Base-by-base conservation (phyloP, 2,113 vertebrate genomes). In the Gadus chalcogrammus region DNA sequence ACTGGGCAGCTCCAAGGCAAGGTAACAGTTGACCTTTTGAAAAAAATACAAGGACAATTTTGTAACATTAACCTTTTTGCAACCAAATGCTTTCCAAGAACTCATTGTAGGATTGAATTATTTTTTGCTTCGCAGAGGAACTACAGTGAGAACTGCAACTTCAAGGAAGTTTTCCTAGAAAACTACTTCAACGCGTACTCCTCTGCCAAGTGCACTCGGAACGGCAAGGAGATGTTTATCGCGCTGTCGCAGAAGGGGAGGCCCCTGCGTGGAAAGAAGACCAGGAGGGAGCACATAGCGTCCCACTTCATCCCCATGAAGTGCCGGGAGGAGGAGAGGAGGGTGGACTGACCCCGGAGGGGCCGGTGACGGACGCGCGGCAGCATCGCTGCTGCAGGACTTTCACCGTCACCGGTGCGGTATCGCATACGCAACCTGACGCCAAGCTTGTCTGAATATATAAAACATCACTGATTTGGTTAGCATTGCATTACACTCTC, bases 101-200 rank as follows among this genome's bases (percentile, higher is more conserved):
- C 3, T 16, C 12, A 55, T 70, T 8, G 76, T 22, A 2, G 8
- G 42, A 9, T 6, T 5, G 42, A 69, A 67, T n/a, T 53, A 72
- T 22, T 83, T 86, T 76, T 55, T 77, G n/a, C 76, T 74, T 76
- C 69, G 89, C 92, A 99, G 97, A 98, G 95, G 90, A 94, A 92
- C 82, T 98, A 97, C 91, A 96, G 91, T 1, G 95, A 99, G 73
- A 96, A 94, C 88, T 99, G 97, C 92, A 96, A 97, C 92, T 99
- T 99, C 88, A 96, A 95, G 75, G 97, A 99, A 89, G 88, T 96
- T 78, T 96, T 98, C 87, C 91, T 98, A 91, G 97, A 99, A 92
- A 99, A 99, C 79, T 94, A 95, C 85, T 98, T 97, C 73, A 98
- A 96, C 9, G 98, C 97, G 0, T 99, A 99, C 7, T 94, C 95